Percentiles rank a stretch among this genome's conserved stretches.
phyloP scores from a whole-genome alignment of 2,113 vertebrate species.

The Zosterops lateralis region DNA sequence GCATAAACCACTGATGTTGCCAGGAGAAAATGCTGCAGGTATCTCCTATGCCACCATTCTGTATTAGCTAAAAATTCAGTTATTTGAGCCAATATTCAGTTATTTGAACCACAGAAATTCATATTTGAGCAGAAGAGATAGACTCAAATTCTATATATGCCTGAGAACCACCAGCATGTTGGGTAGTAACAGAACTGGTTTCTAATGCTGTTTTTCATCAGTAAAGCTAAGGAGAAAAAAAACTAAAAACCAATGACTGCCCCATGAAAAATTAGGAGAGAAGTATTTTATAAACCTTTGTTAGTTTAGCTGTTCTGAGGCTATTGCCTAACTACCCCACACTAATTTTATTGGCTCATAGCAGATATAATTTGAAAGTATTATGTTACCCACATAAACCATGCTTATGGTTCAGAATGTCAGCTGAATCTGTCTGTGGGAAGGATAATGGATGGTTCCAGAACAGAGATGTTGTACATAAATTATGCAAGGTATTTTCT shows the following conservation, averaged over 20 bases:
- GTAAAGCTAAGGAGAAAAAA: not conserved
- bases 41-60: not conserved
- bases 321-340: conserved; percentile 6
- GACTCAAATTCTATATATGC: not conserved
- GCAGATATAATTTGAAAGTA: conserved; percentile 43
- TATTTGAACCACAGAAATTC: not conserved
- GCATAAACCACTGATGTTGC: not conserved
- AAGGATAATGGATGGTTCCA: conserved; percentile 25
- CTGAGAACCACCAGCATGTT: not conserved
- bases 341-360: conserved; percentile 49
- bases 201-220: not conserved
- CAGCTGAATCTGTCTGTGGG: conserved; percentile 10
- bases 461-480: conserved; percentile 25
- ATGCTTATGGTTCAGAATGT: not conserved
- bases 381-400: conserved; percentile 46
- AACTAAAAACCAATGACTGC: not conserved
- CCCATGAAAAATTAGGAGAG: conserved; percentile 54
- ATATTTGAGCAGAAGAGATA: not conserved
- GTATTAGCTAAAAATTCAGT: not conserved
- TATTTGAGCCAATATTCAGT: not conserved
- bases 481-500: conserved; percentile 66
- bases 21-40: not conserved
- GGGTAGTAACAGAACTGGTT: not conserved
- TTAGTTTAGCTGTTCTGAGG: conserved; percentile 53
- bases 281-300: conserved; percentile 44